Conservation (phyloP, 2,113 vertebrate species). For the Pseudorasbora parva region DNA sequence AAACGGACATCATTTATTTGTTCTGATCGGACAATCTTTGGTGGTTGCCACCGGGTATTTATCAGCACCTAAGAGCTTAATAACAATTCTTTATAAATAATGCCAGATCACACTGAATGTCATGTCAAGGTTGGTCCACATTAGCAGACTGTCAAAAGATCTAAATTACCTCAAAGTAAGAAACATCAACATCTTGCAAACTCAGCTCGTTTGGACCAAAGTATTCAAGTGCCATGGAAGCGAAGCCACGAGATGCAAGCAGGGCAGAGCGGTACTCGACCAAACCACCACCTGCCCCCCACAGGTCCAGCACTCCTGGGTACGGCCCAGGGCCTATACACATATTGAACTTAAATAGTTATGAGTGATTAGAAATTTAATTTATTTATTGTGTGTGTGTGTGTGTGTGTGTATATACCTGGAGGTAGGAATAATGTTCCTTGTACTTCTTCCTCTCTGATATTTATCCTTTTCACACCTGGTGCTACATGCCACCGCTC, state of each 20-base stretch:
- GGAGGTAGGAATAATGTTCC: slow-evolving; percentile 74
- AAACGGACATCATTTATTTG: no score
- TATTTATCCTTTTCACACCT: slow-evolving; percentile 65
- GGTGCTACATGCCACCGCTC: slow-evolving; percentile 78
- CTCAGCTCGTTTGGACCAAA: not conserved
- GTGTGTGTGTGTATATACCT: slow-evolving; percentile 56
- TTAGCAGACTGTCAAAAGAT: not conserved
- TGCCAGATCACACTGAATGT: not conserved
- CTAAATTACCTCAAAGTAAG: slow-evolving; percentile 72
- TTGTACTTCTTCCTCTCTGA: slow-evolving; percentile 63
- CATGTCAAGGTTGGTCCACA: not conserved
- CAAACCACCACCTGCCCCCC: slow-evolving; percentile 77
- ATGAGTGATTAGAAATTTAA: not conserved
- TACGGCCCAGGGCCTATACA: slow-evolving; percentile 74
- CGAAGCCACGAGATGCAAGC: slow-evolving; percentile 73
- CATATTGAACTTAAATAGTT: not conserved
- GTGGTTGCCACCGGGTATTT: no score
- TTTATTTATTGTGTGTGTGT: not conserved
- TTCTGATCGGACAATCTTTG: no score
- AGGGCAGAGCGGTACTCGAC: slow-evolving; percentile 74
- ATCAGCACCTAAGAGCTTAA: no score
- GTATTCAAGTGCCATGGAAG: slow-evolving; percentile 70
- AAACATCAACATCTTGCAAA: fast-evolving
- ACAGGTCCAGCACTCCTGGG: slow-evolving; percentile 75
- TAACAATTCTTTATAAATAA: not conserved